Conservation (phyloP, 2,888 invertebrate genomes). For the Ichneumoninae sp. region DNA sequence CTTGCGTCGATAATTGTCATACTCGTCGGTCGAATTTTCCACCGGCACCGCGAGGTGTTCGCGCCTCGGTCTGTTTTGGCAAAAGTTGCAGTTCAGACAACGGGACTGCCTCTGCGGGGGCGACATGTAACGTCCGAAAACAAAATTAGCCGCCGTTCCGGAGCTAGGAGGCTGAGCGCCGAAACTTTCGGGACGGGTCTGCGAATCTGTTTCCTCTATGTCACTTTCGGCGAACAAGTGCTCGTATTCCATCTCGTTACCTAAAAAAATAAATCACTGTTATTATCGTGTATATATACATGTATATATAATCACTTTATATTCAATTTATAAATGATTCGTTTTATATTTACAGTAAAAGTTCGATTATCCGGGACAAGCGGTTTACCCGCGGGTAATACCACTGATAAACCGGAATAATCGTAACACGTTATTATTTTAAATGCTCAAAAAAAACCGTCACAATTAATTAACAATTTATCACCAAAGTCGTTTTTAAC, state of each 20-base stretch:
- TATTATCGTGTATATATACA: conserved; percentile 27
- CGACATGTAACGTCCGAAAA: conserved; percentile 74
- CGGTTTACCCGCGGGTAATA: too few relatives aligned
- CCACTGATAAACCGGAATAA: too few relatives aligned
- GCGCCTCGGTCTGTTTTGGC: conserved; percentile 73
- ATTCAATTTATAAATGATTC: not conserved
- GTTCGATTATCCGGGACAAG: too few relatives aligned
- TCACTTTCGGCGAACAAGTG: conserved; percentile 88
- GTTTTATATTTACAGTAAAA: too few relatives aligned
- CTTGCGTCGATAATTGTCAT: conserved; percentile 73
- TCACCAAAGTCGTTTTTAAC: too few relatives aligned
- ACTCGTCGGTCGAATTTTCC: conserved; percentile 58
- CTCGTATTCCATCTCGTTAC: conserved; percentile 88
- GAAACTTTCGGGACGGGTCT: conserved; percentile 74
- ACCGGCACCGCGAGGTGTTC: conserved; percentile 67
- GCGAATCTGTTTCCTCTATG: conserved; percentile 86
- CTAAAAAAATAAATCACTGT: conserved; percentile 73
- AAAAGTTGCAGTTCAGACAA: conserved; percentile 74
- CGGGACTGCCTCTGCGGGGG: conserved; percentile 68
- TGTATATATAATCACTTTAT: not conserved
- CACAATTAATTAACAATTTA: too few relatives aligned
- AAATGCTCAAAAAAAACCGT: too few relatives aligned
- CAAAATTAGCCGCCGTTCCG: conserved; percentile 72
- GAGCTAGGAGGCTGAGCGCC: conserved; percentile 71
- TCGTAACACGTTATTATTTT: too few relatives aligned